These are phyloP conservation scores for Bellardia bayeri DNA, from an alignment of 2,888 invertebrate species.

Conservation along the genomic window DNA sequence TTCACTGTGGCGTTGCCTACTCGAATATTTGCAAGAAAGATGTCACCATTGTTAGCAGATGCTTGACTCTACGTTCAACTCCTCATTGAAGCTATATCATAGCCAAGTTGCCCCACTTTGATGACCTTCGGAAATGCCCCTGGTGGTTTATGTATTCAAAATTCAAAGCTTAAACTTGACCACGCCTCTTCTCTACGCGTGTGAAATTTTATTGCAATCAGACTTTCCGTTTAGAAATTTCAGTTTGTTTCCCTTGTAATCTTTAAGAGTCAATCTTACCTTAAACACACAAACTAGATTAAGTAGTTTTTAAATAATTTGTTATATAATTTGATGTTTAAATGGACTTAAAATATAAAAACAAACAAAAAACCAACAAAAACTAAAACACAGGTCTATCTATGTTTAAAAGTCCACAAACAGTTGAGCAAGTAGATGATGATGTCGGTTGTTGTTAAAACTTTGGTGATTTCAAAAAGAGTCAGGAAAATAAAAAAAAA, in stretches of 20 bases:
- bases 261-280: not conserved
- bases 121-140: too few species aligned
- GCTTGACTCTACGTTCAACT: too few species aligned
- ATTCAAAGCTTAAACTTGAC: too few species aligned
- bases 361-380: not conserved
- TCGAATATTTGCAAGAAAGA: too few species aligned
- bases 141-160: too few species aligned
- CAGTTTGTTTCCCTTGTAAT: not conserved
- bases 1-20: too few species aligned
- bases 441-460: slow-evolving; percentile 23
- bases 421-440: not conserved
- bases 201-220: too few species aligned
- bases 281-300: not conserved
- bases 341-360: not conserved
- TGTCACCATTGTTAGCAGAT: too few species aligned
- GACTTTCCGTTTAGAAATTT: too few species aligned
- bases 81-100: too few species aligned
- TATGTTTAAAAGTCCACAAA: slow-evolving; percentile 4
- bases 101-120: too few species aligned
- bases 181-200: too few species aligned
- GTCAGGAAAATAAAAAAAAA: slow-evolving; percentile 44
- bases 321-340: not conserved
- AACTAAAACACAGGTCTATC: not conserved
- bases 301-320: not conserved
- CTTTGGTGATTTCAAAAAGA: slow-evolving; percentile 50